Evolutionary conservation across 1,140 invertebrate genomes (phyloP), one percentile per base, ranked within the genome.

Genomic region (Paraescarpia echinospica): DNA sequence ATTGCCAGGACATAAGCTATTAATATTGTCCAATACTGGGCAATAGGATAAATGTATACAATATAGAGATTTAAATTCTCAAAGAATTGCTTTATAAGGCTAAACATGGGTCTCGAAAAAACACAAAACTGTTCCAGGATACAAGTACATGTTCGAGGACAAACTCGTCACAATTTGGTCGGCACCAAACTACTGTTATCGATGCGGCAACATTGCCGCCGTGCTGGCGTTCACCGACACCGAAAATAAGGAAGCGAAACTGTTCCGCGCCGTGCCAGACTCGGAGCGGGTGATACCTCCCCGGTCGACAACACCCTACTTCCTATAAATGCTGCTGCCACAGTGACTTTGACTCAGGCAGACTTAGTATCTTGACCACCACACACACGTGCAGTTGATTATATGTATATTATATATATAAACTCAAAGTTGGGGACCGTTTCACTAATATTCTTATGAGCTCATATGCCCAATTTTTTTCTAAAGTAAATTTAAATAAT

Each of bases 131-230:
- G n/a, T 92, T 90, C 31, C 93, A 93, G 99, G 99, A 34, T 99
- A 99, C 96, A 99, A 99, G 96, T 99, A 99, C 98, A 99, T 99
- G 97, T 99, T 99, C 96, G 98, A 99, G 96, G 98, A 99, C 96
- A 99, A 99, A 93, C 98, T 99, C 5, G 97, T 99, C 9, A 99
- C 99, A 1, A 99, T 99, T 6, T 99, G 99, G 99, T 99, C 99
- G 1, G 99, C 99, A 27, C 99, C 99, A 1, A 99, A 99, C 96
- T 99, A 99, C 96, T 99, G 99, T 96, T 99, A 99, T 96, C 97
- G 99, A 96, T 99, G 99, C 96, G 99, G 99, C 89, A 99, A 99
- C 96, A 98, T 99, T 91, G 99, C 99, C 18, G 99, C 99, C 22
- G 99, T 99, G 95, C 96, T 99, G 95, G 98, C 99, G 97, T 97